phyloP scores from a whole-genome alignment of 2,797 vertebrate species.

The Gymnothorax javanicus region DNA sequence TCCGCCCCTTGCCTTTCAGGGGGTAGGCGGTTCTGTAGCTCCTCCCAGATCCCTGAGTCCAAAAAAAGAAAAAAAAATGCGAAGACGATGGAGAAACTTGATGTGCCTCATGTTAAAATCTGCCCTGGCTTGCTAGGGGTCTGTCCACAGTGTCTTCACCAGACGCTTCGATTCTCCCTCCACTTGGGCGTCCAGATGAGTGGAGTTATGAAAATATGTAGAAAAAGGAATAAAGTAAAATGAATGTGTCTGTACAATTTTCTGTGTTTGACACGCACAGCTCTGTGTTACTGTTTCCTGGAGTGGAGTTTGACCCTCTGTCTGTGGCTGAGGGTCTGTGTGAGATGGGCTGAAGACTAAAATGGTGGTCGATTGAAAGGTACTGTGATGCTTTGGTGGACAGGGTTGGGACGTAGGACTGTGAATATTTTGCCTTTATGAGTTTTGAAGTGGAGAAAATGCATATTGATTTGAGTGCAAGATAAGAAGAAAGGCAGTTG shows the following conservation, averaged over 20 bases:
- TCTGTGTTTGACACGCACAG: not conserved
- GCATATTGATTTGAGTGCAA: not conserved
- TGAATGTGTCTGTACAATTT: not conserved
- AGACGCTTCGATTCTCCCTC: not conserved
- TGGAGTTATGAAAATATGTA: not conserved
- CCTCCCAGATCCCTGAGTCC: constrained; percentile 4
- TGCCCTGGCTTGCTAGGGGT: not conserved
- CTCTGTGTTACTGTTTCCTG: not conserved
- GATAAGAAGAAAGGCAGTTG: not conserved
- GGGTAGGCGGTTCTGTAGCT: not conserved
- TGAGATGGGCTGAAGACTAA: not conserved
- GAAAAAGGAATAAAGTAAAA: not conserved
- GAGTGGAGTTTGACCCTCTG: not conserved
- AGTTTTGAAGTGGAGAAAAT: not conserved
- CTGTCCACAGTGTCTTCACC: not conserved
- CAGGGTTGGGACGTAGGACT: not conserved
- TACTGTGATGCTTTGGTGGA: not conserved
- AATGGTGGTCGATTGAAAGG: not conserved
- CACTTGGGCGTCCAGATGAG: not conserved
- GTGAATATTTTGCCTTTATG: not conserved
- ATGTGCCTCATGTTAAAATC: not conserved
- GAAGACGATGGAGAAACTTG: not conserved
- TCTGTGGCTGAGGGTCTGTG: not conserved
- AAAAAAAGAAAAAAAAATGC: not conserved
- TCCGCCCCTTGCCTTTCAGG: not conserved